phyloP scores from a whole-genome alignment of 1,140 invertebrate genomes.

The Metaphire vulgaris region DNA sequence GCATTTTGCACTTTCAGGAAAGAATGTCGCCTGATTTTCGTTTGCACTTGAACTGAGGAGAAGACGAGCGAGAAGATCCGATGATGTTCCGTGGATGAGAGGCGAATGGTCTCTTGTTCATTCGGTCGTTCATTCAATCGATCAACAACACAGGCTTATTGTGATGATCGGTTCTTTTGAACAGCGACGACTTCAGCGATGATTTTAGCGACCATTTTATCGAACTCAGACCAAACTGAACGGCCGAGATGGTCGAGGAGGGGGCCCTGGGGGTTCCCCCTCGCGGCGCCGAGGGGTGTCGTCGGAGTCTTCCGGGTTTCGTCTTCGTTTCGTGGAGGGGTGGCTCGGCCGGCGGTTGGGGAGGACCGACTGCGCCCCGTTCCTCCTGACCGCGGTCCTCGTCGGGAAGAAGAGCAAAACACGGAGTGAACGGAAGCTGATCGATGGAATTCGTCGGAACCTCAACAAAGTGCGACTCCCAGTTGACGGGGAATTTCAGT shows the following conservation, averaged over 20 bases:
- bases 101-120: too few relatives aligned
- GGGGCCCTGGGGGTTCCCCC: not conserved
- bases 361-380: too few relatives aligned
- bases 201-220: not conserved
- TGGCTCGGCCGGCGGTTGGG: too few relatives aligned
- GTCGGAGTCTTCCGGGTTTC: not conserved
- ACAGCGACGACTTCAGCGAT: not conserved
- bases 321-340: not conserved
- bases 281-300: too few relatives aligned
- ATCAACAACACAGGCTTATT: not conserved
- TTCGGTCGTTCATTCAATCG: too few relatives aligned
- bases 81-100: too few relatives aligned
- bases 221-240: not conserved
- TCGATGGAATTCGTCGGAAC: not conserved
- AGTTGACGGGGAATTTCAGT: not conserved
- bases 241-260: not conserved
- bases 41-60: too few relatives aligned
- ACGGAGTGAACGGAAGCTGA: not conserved
- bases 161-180: not conserved
- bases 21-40: too few relatives aligned
- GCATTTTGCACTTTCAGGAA: too few relatives aligned
- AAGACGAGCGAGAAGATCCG: too few relatives aligned
- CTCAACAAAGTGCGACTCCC: not conserved
- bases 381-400: too few relatives aligned
- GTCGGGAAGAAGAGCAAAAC: not conserved